These are phyloP conservation scores for Schizaphis graminum DNA, from an alignment of 2,888 invertebrate genomes.

Conservation along the genomic window DNA sequence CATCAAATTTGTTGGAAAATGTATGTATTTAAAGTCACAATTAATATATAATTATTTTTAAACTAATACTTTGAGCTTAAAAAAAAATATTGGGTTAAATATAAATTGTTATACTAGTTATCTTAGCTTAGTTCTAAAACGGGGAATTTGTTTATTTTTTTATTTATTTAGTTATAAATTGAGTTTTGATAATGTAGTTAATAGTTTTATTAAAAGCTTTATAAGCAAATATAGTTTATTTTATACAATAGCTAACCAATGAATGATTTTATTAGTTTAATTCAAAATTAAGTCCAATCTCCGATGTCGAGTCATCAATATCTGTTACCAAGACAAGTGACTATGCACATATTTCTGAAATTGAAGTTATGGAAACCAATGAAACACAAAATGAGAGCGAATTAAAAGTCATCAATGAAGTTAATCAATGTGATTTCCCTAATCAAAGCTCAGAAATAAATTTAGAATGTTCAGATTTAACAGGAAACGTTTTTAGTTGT, in stretches of 20 bases:
- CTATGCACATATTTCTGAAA: neutral
- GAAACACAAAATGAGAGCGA: neutral
- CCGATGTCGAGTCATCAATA: slow-evolving; percentile 15
- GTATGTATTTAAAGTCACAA: slow-evolving; percentile 32
- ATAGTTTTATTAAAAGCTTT: neutral
- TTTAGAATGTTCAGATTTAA: slow-evolving; percentile 27
- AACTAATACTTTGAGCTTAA: neutral
- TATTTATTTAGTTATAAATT: neutral
- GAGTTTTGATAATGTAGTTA: neutral
- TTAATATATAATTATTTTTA: slow-evolving; percentile 25
- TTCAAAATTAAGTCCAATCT: slow-evolving; percentile 20
- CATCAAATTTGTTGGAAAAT: slow-evolving; percentile 38
- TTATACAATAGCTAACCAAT: neutral
- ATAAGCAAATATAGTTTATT: neutral
- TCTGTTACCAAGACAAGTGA: neutral
- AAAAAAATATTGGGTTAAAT: slow-evolving; percentile 1
- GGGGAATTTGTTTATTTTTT: neutral
- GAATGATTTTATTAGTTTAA: neutral
- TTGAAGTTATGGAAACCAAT: slow-evolving; percentile 4
- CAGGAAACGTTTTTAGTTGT: slow-evolving; percentile 6
- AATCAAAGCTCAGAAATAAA: slow-evolving; percentile 34
- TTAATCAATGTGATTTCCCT: neutral
- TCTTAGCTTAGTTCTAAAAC: neutral
- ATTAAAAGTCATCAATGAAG: slow-evolving; percentile 18
- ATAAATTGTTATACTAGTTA: neutral